Evolutionary conservation across 2,888 invertebrate genomes (phyloP), one percentile per base, ranked within the genome.

Genomic region (Cordilura impudica): DNA sequence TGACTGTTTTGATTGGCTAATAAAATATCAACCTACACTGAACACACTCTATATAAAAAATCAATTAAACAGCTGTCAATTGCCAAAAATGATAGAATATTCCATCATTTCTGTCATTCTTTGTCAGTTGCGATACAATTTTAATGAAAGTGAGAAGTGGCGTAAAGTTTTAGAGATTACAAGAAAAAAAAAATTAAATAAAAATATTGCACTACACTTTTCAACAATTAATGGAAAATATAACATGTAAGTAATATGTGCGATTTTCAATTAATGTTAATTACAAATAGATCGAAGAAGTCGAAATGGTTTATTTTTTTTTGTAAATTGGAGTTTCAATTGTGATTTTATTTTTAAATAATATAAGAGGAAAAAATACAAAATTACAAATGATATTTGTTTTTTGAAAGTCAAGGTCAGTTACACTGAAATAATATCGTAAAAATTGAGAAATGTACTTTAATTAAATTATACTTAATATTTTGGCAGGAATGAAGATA

Each of bases 331-430:
- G n/a, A 47, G 6, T 26, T 26, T 45, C 10, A 26, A 58, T 58
- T 71, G 39, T 49, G 10, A 49, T 58, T 26, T 49, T 43, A 45
- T n/a, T 53, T 51, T 45, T 54, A 60, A 66, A 60, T 29, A n/a
- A 21, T 19, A 18, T 26, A 3, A 26, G 29, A 14, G 12, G 5
- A 43, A 45, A 26, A 8, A n/a, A 19, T 7, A 4, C 23, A 29
- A 6, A 51, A 58, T 26, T 16, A 29, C 43, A 53, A n/a, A 31
- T 63, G 26, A 18, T 43, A 51, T 45, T n/a, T 51, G 21, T 56
- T 49, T 29, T 63, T 4, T 19, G 12, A 56, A 69, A 69, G 63
- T 75, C 69, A 75, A 75, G 75, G 75, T 69, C 67, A 63, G 53
- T 63, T 66, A 31, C 29, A 69, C 35, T 45, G 49, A 35, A 43